These are phyloP conservation scores for Xiphydria camelus DNA, from an alignment of 2,888 invertebrate genomes.

Conservation along the genomic window DNA sequence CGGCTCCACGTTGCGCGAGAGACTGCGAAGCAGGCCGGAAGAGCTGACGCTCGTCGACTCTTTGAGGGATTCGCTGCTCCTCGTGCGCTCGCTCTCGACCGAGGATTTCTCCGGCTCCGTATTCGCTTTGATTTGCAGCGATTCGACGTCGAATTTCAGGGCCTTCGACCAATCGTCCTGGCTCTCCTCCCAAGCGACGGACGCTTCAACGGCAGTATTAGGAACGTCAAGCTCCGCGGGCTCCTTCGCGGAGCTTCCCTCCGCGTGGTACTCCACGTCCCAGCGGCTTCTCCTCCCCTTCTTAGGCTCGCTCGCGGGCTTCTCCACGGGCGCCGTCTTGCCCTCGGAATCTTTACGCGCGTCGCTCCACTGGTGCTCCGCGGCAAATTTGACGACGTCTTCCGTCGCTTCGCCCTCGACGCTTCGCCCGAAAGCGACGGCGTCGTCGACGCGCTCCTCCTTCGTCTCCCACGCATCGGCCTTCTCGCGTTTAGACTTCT, in stretches of 20 bases:
- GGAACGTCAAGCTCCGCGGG: conserved; percentile 1
- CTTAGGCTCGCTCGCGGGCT: conserved; percentile 9
- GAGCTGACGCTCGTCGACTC: neutral
- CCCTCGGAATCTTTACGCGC: neutral
- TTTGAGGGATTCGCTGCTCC: neutral
- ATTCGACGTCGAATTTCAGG: conserved; percentile 21
- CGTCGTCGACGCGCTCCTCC: conserved; percentile 22
- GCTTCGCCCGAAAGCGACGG: neutral
- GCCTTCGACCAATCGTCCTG: conserved; percentile 33
- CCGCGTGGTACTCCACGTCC: conserved; percentile 4
- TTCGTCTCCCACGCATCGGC: conserved; percentile 38
- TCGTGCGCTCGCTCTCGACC: neutral
- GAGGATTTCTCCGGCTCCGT: neutral
- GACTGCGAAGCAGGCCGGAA: neutral
- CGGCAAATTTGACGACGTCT: no score
- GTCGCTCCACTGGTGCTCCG: no score
- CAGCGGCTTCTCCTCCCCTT: conserved; percentile 24
- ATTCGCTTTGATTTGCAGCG: no score
- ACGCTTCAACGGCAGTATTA: neutral
- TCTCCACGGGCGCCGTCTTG: neutral
- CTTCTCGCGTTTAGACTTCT: conserved; percentile 19
- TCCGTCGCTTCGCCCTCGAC: neutral
- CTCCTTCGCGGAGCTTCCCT: conserved; percentile 29
- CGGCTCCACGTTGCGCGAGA: neutral
- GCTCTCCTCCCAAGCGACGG: conserved; percentile 34